Base-by-base conservation (phyloP, 2,797 vertebrate species). In the Poecilia wingei region DNA sequence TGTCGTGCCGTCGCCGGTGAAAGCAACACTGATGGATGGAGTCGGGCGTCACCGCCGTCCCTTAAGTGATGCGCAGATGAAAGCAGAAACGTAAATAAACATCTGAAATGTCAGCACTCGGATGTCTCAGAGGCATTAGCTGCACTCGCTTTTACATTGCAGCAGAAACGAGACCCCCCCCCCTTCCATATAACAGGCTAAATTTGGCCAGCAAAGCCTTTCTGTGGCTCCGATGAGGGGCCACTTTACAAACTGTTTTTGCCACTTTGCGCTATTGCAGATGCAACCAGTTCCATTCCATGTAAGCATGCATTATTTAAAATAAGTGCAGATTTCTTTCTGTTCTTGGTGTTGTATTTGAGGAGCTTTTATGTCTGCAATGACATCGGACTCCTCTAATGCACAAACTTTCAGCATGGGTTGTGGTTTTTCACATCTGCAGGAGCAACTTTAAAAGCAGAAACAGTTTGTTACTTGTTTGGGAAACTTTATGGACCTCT, bases 51-150 rank as follows among this genome's bases (percentile, higher is more conserved):
- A 10, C 75, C 3, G 51, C 53, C 71, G 85, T 88, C 87, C 89
- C 91, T 84, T 84, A 55, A 86, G 93, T 82, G 55, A 85, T 76
- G 91, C 72, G 75, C 86, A 88, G 89, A 89, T 78, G 84, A 87
- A 88, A 82, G 83, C 86, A 80, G 81, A 86, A 77, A 93, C 93
- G 94, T 88, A 95, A 93, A 93, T 88, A 95, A 91, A 90, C 91
- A 94, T 94, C 83, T 86, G 79, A 93, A 95, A 95, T 94, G 93
- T 94, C 94, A 95, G 94, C 89, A 91, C 86, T 88, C 82, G 91
- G 81, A 86, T 20, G 88, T 91, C 93, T 91, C 91, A 0, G 75
- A 88, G 90, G 91, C 83, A 86, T 90, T 90, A 69, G 83, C 82
- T 73, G 83, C 86, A 78, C 88, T 91, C 90, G 85, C 77, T 89